Base-by-base conservation (phyloP, 2,113 vertebrate species). In the Pantherophis guttatus region DNA sequence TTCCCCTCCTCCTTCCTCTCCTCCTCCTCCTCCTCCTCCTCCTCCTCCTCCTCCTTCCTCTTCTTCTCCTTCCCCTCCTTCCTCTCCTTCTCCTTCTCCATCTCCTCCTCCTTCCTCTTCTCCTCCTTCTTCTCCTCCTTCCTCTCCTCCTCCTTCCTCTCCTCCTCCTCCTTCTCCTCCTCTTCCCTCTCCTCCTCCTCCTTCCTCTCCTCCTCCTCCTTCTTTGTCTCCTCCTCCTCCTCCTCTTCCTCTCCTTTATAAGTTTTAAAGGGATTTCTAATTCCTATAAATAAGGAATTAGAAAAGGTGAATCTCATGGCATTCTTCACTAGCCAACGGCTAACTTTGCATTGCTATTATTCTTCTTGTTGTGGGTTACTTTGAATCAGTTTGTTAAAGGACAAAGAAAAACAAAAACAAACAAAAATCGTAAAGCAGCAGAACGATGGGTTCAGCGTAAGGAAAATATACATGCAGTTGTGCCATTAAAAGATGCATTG, bases 401-500 rank as follows among this genome's bases (percentile, higher is more conserved):
- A 44, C 17, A 81, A 81, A 9, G 17, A 21, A 21, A 39, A 39
- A 75, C 1, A 39, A 65, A 65, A 65, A 12, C 5, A 75, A 75
- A 17, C 65, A 75, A 65, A 65, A n/a, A 4, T 2, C 59, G 58
- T 92, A 95, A 93, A 96, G 70, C 62, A 94, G 93, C 94, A 94
- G 94, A 95, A 92, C 53, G 94, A 94, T 96, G 96, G 96, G 96
- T 95, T 97, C 91, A 95, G 95, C 94, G 95, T 94, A 95, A 96
- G 94, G 93, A 94, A 94, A 97, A 97, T 44, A 86, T 26, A 90
- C 95, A 96, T 33, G 90, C 91, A 92, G 0, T 90, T 4, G 93
- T 95, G 92, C 94, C 94, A 96, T 97, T 97, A 97, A 96, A 97
- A 98, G 98, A 98, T 98, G 97, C 93, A 96, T 95, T 97, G 97